Percentiles rank a stretch among this genome's conserved stretches.
Conservation (phyloP, 2,113 vertebrate species). For the Tinamus guttatus region DNA sequence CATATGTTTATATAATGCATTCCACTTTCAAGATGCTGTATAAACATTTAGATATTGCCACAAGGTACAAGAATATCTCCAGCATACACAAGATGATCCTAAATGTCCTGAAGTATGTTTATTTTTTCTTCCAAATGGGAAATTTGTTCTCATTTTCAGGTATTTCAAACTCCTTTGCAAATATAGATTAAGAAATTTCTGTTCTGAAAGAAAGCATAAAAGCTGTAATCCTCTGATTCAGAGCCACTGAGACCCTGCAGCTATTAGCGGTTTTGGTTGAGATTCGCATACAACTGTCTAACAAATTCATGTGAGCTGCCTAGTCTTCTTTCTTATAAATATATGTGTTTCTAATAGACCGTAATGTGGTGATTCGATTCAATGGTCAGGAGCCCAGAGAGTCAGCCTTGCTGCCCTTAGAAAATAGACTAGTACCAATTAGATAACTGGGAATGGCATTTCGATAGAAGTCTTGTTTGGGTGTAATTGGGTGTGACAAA, state of each 20-base stretch:
- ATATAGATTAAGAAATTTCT: background rate
- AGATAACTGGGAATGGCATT: background rate
- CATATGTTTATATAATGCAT: background rate
- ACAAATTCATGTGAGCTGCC: background rate
- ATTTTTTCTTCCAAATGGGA: background rate
- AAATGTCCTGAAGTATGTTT: background rate
- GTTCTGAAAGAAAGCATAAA: background rate
- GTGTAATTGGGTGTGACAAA: background rate
- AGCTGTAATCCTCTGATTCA: fast-evolving
- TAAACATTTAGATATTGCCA: background rate
- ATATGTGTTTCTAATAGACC: background rate
- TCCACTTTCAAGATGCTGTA: background rate
- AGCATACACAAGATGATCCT: background rate
- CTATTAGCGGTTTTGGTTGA: background rate
- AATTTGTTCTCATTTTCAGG: background rate
- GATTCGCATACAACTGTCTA: background rate
- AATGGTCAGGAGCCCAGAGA: background rate
- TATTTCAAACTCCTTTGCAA: background rate
- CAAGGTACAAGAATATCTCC: background rate
- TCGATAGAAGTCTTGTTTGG: background rate
- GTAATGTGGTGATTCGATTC: background rate
- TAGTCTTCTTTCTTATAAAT: background rate
- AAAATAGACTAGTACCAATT: background rate
- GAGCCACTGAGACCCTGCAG: background rate
- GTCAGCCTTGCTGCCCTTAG: background rate